Evolutionary conservation across 2,113 vertebrate genomes (phyloP).

Genomic region (Phaetusa simplex): DNA sequence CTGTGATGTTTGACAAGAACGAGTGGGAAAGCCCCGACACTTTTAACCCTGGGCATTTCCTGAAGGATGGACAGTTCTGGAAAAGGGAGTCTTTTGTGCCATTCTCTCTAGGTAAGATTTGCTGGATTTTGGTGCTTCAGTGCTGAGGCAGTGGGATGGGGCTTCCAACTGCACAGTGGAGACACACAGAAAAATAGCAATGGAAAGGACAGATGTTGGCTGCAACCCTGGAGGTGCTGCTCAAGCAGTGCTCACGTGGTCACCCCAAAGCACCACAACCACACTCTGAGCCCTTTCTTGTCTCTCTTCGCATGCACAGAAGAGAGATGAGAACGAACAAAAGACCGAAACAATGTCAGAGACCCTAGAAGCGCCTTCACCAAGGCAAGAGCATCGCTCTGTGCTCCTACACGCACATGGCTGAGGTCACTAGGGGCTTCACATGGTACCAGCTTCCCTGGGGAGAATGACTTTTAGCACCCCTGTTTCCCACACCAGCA

Average conservation of each 20-base stretch:
- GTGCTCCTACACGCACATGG: background rate
- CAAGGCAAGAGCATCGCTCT: rapidly evolving
- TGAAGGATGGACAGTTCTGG: slow-evolving; percentile 82
- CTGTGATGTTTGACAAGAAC: slow-evolving; percentile 78
- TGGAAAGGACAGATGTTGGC: background rate
- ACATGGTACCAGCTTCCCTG: background rate
- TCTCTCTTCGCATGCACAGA: background rate
- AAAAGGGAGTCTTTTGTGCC: slow-evolving; percentile 81
- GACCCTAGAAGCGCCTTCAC: background rate
- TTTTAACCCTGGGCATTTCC: slow-evolving; percentile 86
- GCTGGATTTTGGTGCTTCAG: rapidly evolving
- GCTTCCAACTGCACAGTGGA: rapidly evolving
- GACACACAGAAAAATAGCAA: background rate
- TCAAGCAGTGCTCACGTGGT: background rate
- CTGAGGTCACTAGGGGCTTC: too few species aligned
- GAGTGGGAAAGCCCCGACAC: slow-evolving; percentile 79
- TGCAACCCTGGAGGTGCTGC: rapidly evolving
- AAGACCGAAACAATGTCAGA: background rate
- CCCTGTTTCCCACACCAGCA: background rate
- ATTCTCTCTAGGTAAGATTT: slow-evolving; percentile 81
- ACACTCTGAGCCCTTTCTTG: background rate
- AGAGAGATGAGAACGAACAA: background rate
- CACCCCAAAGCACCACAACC: background rate
- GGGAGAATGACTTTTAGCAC: background rate
- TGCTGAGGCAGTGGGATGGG: background rate